These are phyloP conservation scores for Platycheirus rosarum DNA, from an alignment of 2,888 invertebrate genomes.

Conservation along the genomic window DNA sequence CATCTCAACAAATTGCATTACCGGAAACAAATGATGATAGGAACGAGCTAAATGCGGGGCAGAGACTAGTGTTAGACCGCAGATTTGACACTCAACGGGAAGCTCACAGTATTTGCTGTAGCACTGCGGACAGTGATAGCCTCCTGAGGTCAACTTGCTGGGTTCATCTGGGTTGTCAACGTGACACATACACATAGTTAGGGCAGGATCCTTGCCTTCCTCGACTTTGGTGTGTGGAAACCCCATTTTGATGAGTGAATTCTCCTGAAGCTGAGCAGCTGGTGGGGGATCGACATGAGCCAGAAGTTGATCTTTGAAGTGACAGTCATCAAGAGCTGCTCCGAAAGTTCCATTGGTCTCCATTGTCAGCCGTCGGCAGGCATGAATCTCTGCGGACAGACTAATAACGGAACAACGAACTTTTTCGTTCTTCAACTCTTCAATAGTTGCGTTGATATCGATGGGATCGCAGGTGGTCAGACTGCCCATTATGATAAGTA, in stretches of 20 bases:
- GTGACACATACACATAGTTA: slow-evolving; percentile 97
- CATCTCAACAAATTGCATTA: slow-evolving; percentile 91
- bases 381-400: slow-evolving; percentile 96
- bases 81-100: slow-evolving; percentile 97
- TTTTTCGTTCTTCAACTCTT: slow-evolving; percentile 89
- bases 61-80: slow-evolving; percentile 97
- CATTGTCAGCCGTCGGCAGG: slow-evolving; percentile 93
- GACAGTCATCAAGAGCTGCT: slow-evolving; percentile 92
- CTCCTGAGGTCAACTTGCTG: slow-evolving; percentile 88
- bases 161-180: slow-evolving; percentile 89
- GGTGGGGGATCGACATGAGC: slow-evolving; percentile 88
- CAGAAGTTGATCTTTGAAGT: slow-evolving; percentile 87
- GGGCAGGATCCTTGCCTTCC: slow-evolving; percentile 86
- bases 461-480: slow-evolving; percentile 98
- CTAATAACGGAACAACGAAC: slow-evolving; percentile 97
- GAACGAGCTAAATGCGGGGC: slow-evolving; percentile 99
- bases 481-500: slow-evolving; percentile 95
- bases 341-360: slow-evolving; percentile 95
- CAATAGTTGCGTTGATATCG: slow-evolving; percentile 93
- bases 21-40: slow-evolving; percentile 98
- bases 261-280: slow-evolving; percentile 88
- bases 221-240: slow-evolving; percentile 92
- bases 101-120: slow-evolving; percentile 98
- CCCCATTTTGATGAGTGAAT: slow-evolving; percentile 97
- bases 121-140: slow-evolving; percentile 97